Conservation (phyloP, 2,113 vertebrate species). For the Larimichthys crocea region DNA sequence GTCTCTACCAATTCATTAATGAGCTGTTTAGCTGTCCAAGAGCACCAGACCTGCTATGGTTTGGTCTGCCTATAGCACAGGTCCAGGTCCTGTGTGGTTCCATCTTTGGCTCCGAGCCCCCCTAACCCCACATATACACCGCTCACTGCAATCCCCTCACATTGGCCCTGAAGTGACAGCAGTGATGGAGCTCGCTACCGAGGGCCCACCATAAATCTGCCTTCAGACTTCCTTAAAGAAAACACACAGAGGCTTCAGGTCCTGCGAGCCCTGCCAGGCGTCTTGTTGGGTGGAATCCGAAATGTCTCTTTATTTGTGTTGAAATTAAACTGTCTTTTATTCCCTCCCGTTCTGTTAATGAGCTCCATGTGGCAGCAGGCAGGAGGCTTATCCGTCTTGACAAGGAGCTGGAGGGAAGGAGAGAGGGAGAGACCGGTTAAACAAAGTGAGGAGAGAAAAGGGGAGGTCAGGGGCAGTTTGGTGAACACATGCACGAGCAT, state of each 20-base stretch:
- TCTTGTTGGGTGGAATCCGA: constrained; percentile 74
- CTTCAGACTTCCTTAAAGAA: constrained; percentile 64
- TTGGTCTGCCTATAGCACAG: constrained; percentile 66
- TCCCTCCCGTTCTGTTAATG: constrained; percentile 75
- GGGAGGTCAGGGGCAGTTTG: constrained; percentile 45
- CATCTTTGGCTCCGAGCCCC: constrained; percentile 48
- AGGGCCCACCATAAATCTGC: constrained; percentile 73
- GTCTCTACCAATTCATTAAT: constrained; percentile 78
- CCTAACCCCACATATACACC: background rate
- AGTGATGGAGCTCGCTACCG: constrained; percentile 63
- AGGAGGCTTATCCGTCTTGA: constrained; percentile 72
- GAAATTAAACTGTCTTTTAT: constrained; percentile 80
- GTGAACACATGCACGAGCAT: constrained; percentile 11
- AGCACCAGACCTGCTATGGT: constrained; percentile 71
- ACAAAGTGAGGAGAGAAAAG: constrained; percentile 56
- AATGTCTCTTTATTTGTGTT: constrained; percentile 82
- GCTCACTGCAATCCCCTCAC: constrained; percentile 51
- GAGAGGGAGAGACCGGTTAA: constrained; percentile 33
- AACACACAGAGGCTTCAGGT: constrained; percentile 64
- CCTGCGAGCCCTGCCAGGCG: constrained; percentile 58
- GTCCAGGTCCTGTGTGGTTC: constrained; percentile 70
- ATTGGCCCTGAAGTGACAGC: constrained; percentile 77
- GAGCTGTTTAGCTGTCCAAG: constrained; percentile 73
- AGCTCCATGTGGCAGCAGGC: constrained; percentile 79
- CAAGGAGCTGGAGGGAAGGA: constrained; percentile 67